Base-by-base conservation (phyloP, 1,140 invertebrate genomes). In the Drosophila melanica region DNA sequence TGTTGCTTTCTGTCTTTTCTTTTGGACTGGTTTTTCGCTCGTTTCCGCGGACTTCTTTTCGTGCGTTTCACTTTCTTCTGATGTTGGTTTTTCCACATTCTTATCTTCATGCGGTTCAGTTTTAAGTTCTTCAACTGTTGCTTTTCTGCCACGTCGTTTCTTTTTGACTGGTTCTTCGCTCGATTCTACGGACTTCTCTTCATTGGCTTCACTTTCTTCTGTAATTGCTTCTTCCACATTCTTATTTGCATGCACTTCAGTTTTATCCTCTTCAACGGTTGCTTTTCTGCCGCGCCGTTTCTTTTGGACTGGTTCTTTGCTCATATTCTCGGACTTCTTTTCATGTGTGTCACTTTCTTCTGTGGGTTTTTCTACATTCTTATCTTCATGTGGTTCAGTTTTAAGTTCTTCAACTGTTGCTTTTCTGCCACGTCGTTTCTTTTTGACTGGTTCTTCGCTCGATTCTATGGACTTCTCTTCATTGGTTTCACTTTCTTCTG, bases 401-500 rank as follows among this genome's bases (percentile, higher is more conserved):
- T 51, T 6, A 16, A 5, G 8, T 10, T 12, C 37, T n/a, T 41
- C 37, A 41, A 10, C 48, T 2, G 48, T 16, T 10, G 23, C 48
- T 16, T 51, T 51, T 12, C 48, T 51, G 11, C 3, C 23, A 1
- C 27, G 48, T 14, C 48, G 48, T 33, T 33, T 10, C 7, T 5
- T 51, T 33, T 51, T 8, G 27, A n/a, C 20, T 1, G n/a, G 9
- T 8, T 33, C 30, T 30, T 50, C 23, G n/a, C 1, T 14, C 9
- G 6, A 6, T 4, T 50, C 6, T 16, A 5, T 16, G 1, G n/a
- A 45, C 6, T 5, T 20, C 6, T 27, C 23, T 20, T 7, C 14
- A 9, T 51, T 16, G 7, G 9, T 16, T 33, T 51, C 48, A 14
- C 18, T 47, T 18, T 72, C 12, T n/a, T 69, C 30, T 9, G 45